These are phyloP conservation scores for Microcebus tavaratra DNA, from an alignment of 2,113 vertebrate species.

Conservation along the genomic window DNA sequence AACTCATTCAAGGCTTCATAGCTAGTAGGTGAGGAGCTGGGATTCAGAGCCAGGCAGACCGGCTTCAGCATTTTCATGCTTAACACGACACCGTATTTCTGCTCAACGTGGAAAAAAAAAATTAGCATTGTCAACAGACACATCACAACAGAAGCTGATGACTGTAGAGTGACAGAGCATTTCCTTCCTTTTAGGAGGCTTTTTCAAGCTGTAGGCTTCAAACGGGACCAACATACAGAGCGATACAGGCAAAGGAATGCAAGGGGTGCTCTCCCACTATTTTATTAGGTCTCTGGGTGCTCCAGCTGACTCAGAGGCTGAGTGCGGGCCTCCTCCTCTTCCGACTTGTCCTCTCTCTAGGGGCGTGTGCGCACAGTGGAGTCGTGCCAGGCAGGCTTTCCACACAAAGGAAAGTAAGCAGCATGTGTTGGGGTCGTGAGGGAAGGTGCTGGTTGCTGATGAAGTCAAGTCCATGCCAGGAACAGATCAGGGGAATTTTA, in stretches of 20 bases:
- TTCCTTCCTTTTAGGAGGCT: neutral
- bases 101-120: neutral
- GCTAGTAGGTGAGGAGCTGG: neutral
- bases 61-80: neutral
- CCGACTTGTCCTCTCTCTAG: neutral
- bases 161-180: rapidly evolving
- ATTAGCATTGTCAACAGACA: rapidly evolving
- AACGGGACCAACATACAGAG: rapidly evolving
- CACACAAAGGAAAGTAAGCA: neutral
- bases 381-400: rapidly evolving
- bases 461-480: neutral
- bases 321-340: neutral
- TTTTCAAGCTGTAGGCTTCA: neutral
- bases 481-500: neutral
- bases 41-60: neutral
- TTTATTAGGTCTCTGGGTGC: neutral
- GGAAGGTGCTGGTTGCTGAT: neutral
- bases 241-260: neutral
- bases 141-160: neutral
- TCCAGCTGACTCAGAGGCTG: neutral
- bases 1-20: neutral
- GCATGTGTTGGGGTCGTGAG: neutral
- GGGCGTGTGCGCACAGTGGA: too few relatives aligned
- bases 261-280: neutral
- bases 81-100: neutral